Evolutionary conservation across 2,888 invertebrate species (phyloP), one percentile per base, ranked within the genome.

Genomic region (Muschampia plurimacula): DNA sequence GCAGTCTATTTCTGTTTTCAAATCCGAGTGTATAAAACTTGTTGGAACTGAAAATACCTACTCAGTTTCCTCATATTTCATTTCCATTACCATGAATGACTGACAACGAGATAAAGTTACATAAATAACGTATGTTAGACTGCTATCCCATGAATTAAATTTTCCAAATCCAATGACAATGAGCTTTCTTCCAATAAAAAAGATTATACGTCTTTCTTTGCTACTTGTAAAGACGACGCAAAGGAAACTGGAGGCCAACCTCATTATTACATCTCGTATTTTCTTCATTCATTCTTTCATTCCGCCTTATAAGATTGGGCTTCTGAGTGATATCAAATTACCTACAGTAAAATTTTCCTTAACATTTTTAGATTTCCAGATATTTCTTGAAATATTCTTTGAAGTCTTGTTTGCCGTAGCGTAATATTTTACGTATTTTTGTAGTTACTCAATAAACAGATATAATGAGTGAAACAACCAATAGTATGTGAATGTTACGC

Each of bases 71-170:
- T 74, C 75, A 77, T 83, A 87, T 87, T 86, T 86, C 80, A 78
- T 80, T 84, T 82, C 83, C 84, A 89, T 90, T 88, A 87, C 83
- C 84, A 86, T 86, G 77, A 83, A 22, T 22, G 88, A 89, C 90
- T 87, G 80, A 78, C 79, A 76, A 77, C 77, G 75, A 80, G 86
- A 84, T 86, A 82, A 85, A 82, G 83, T 82, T 85, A 85, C 81
- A 85, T 22, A 57, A 10, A 28, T 57, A 12, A 49, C 1, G 49
- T 49, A n/a, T 49, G 49, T 13, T 28, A 57, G 57, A 87, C 88
- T 88, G 84, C 84, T 80, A 83, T 81, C 79, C 78, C 77, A 75
- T 80, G 79, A 86, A 91, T 90, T 85, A 84, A 87, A 90, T 91
- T 91, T 89, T 85, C 80, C 84, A 84, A 66, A 78, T 67, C 60